Conservation (phyloP, 37 sponge, comb jelly and placozoan genomes). For the Halichondria panicea region DNA sequence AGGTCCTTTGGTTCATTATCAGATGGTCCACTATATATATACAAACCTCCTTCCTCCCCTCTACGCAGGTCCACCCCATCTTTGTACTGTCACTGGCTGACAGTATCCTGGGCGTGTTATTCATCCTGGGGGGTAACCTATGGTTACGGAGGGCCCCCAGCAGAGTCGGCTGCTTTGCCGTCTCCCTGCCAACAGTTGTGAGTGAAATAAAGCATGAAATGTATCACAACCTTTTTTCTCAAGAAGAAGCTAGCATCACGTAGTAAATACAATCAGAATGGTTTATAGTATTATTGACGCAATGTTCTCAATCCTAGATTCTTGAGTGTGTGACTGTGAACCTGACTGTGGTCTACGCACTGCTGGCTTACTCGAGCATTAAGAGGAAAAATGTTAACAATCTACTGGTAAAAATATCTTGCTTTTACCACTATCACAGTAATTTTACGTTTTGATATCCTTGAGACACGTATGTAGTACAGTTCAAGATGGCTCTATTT, state of each 20-base stretch:
- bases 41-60: no score
- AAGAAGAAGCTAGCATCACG: no score
- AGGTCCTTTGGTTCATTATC: no score
- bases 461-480: background rate
- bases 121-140: slow-evolving; percentile 23
- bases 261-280: no score
- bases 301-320: no score
- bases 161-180: slow-evolving; percentile 26
- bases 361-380: background rate
- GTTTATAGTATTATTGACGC: no score
- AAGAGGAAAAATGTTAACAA: no score
- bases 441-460: background rate
- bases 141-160: slow-evolving; percentile 6
- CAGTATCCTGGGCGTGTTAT: slow-evolving; percentile 18
- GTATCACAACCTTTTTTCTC: no score
- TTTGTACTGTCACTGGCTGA: slow-evolving; percentile 43
- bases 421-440: background rate
- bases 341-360: background rate
- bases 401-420: no score
- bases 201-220: no score
- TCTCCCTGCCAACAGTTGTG: slow-evolving; percentile 27
- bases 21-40: no score
- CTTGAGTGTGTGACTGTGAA: slow-evolving; percentile 6
- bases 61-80: slow-evolving; percentile 47
- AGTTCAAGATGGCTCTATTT: background rate